Base-by-base conservation (phyloP, 2,888 invertebrate species). In the Parnassius mnemosyne region DNA sequence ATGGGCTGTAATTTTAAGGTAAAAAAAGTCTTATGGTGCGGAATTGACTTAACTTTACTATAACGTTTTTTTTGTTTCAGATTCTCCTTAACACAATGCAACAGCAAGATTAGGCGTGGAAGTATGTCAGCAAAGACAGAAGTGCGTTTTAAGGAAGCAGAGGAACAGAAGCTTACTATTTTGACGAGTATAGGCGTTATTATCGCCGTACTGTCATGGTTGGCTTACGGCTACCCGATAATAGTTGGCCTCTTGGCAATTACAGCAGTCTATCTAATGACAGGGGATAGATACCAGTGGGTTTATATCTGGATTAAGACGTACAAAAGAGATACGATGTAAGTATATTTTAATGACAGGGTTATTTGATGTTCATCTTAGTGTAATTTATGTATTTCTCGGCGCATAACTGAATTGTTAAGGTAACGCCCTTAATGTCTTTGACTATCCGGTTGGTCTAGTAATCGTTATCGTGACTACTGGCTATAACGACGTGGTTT, bases 221-320 rank as follows among this genome's bases (percentile, higher is more conserved):
- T 87, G 0, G 66, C 78, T 0, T 72, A 81, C 0, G 72, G 75
- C 0, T 85, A 77, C 0, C 75, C 81, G 0, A 65, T 78, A 0
- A 57, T 80, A 2, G 34, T 84, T 65, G 77, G 81, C 0, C 61
- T 76, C 3, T 67, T 89, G 9, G 81, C 77, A 0, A 65, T 83
- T 3, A n/a, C 82, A 0, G 74, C 83, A 0, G 71, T 77, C 0
- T 90, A 85, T 63, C 77, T 92, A 55, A 73, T 90, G 78, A 89
- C 89, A 0, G 90, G 92, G 0, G 80, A 89, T 62, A 75, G 91
- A 68, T 90, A 91, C 66, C 90, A 92, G 68, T 92, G 92, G 92
- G 69, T 91, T 44, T 90, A 89, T 68, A 89, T 92, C 11, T 87
- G 85, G 82, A 81, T 79, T 71, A 89, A 88, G 73, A 92, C 92